Evolutionary conservation across 2,797 vertebrate species (phyloP).

Genomic region (Pterois miles): DNA sequence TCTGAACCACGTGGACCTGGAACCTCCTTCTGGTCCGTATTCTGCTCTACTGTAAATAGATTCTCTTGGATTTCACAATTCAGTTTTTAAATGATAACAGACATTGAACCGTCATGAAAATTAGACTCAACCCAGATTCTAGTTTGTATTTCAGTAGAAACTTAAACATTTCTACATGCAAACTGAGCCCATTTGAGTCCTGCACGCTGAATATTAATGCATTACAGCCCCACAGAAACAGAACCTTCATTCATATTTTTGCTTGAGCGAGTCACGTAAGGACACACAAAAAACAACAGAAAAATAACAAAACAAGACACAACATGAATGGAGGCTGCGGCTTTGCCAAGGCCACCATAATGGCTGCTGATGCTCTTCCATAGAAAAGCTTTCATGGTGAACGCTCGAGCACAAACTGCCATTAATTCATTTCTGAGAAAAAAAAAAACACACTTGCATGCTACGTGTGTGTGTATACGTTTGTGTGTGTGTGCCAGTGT

Average conservation of each 20-base stretch:
- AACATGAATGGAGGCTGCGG: conserved; percentile 40
- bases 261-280: not conserved
- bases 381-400: conserved; percentile 43
- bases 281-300: conserved; percentile 1
- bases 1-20: conserved; percentile 55
- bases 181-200: not conserved
- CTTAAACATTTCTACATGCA: not conserved
- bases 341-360: conserved; percentile 39
- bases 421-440: conserved; percentile 18
- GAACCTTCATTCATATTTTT: conserved; percentile 36
- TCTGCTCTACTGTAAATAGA: conserved; percentile 43
- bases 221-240: not conserved
- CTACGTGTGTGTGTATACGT: not conserved
- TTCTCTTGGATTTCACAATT: not conserved
- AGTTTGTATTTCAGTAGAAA: not conserved
- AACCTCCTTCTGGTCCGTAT: conserved; percentile 45
- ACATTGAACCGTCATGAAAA: not conserved
- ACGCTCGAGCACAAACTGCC: conserved; percentile 20
- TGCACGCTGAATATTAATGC: conserved; percentile 8
- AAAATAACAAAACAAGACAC: conserved; percentile 9
- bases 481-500: not conserved
- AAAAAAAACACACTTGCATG: not conserved
- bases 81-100: too few relatives aligned
- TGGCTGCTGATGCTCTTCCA: conserved; percentile 25
- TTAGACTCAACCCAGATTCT: not conserved